Percentiles rank a stretch among this genome's conserved stretches.
phyloP scores from a whole-genome alignment of 2,888 invertebrate species.

The Bembecia ichneumoniformis region DNA sequence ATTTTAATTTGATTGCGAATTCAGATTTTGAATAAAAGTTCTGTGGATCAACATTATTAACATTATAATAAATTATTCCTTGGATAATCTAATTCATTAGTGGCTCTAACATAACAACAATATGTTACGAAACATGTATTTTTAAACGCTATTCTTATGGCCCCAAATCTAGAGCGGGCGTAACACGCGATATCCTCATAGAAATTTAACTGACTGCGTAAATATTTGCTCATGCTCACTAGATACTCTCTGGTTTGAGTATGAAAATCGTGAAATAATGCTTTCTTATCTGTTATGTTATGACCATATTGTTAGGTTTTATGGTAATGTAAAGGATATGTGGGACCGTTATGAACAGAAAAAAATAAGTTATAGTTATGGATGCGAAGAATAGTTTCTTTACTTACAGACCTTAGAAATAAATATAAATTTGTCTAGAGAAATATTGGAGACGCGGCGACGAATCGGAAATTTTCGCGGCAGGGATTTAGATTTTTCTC shows the following conservation, averaged over 20 bases:
- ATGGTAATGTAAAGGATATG: background rate
- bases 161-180: conserved; percentile 1
- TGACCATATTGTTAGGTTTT: background rate
- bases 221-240: conserved; percentile 13
- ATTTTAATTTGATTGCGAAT: too few species aligned
- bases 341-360: background rate
- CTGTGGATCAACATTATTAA: too few species aligned
- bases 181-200: conserved; percentile 12
- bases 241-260: conserved; percentile 8
- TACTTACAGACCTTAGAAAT: too few species aligned
- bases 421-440: too few species aligned
- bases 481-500: too few species aligned
- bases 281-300: background rate
- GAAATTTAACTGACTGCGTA: conserved; percentile 14
- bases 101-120: too few species aligned
- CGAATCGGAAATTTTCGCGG: too few species aligned
- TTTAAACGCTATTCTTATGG: background rate
- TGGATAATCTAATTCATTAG: too few species aligned
- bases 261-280: conserved; percentile 12
- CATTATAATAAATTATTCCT: too few species aligned
- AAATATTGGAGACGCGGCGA: too few species aligned
- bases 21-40: too few species aligned
- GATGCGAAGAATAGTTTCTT: background rate
- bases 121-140: too few species aligned
- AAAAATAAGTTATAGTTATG: conserved; percentile 8